These are phyloP conservation scores for Drosophila pseudotalamancana DNA, from an alignment of 2,888 invertebrate species.

Conservation along the genomic window DNA sequence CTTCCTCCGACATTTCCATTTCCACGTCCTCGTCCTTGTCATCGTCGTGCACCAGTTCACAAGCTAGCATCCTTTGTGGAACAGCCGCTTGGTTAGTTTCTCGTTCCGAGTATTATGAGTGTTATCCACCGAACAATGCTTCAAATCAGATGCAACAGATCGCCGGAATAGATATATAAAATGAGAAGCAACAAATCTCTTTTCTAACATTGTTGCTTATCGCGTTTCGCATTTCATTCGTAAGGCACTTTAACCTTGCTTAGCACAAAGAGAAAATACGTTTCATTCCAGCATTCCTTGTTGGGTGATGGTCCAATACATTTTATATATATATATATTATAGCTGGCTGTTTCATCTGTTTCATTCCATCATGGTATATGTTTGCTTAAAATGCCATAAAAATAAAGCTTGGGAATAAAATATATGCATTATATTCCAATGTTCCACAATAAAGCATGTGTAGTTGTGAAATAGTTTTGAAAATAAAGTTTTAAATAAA, in stretches of 20 bases:
- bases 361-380: too few species aligned
- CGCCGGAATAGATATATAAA: conserved; percentile 16
- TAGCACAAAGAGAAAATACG: neutral
- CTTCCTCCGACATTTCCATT: neutral
- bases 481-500: neutral
- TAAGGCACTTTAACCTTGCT: neutral
- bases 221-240: neutral
- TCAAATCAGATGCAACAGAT: conserved; percentile 47
- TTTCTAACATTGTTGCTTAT: conserved; percentile 2
- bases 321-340: neutral
- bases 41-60: neutral
- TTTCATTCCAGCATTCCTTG: neutral
- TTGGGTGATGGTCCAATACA: too few species aligned
- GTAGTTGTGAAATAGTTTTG: too few species aligned
- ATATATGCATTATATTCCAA: neutral
- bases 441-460: neutral
- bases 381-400: neutral
- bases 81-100: conserved; percentile 20
- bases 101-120: neutral
- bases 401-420: neutral
- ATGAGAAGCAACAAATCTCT: neutral
- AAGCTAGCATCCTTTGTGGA: conserved; percentile 10
- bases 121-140: conserved; percentile 34
- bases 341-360: too few species aligned
- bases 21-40: neutral